Evolutionary conservation across 2,797 vertebrate genomes (phyloP), one percentile per base, ranked within the genome.

Genomic region (Hemibagrus guttatus): DNA sequence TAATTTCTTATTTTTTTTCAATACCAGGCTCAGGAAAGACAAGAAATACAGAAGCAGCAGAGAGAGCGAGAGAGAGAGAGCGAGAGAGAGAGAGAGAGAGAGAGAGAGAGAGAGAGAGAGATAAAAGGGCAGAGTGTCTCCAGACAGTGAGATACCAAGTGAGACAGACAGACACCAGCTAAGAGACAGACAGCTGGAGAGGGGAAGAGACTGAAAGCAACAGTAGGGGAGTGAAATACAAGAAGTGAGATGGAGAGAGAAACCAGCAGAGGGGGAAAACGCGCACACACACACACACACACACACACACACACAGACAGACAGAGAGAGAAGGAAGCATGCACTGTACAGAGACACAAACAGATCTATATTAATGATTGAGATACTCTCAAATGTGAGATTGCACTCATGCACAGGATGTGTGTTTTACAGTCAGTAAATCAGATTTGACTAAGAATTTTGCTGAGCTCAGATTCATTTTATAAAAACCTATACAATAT

Each of bases 381-480:
- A 54, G 63, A 35, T 68, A 68, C 54, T 54, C 81, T 49, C 80
- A 49, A 49, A 49, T 81, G 26, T 2, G 80, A n/a, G 79, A 19
- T 35, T 82, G 68, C 46, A 21, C 54, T 35, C n/a, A 17, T 68
- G 46, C 46, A 54, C 54, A 83, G n/a, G 42, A 66, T 66, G 58
- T n/a, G 78, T 39, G 78, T 39, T 80, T 80, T 63, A 26, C 59
- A n/a, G n/a, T 66, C 80, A 3, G 59, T 31, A 81, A 66, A 81
- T 81, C 59, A 66, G 61, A 81, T 66, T 81, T 49, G 80, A 52
- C 23, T 16, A 12, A 54, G 81, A 52, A 52, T 68, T 68, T 35
- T 35, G 63, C 63, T 52, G 61, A 82, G 61, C 42, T 66, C 26
- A 23, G n/a, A 14, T 82, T 68, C 59, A 6, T 19, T 66, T 19